Evolutionary conservation across 2,113 vertebrate genomes (phyloP), one percentile per base, ranked within the genome.

Genomic region (Thunnus maccoyii): DNA sequence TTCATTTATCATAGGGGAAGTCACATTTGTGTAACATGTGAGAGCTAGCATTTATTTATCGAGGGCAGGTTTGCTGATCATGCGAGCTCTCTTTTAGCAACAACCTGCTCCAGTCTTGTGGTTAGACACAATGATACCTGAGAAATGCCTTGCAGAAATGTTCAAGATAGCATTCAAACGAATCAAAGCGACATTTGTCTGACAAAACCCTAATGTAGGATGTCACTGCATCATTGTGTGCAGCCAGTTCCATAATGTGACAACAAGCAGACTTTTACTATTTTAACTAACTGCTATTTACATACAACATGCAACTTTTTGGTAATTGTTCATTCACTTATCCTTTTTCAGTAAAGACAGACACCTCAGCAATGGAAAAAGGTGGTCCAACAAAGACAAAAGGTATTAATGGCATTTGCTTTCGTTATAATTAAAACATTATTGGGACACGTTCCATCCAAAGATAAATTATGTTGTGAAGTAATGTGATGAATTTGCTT

Each of bases 311-410:
- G n/a, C 20, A 65, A 15, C n/a, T 44, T 20, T 71, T 41, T 64
- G 5, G 14, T 55, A 67, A 60, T 16, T 1, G 47, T 47, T 60
- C 9, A 32, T 27, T 66, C 4, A 12, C 5, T 48, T 1, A 52
- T 48, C 2, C 48, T 65, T 41, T 86, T 90, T 46, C 73, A 92
- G 92, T 32, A 3, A 91, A 90, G 50, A 71, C 75, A 55, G 90
- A 92, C 27, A 47, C 50, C 47, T 72, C 93, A 62, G 72, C 57
- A 13, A 95, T 95, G 95, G 95, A 95, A n/a, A 95, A 80, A 89
- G 74, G n/a, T 14, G 72, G 32, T 48, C 69, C 85, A 63, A 73
- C 68, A 36, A 94, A 94, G 78, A 62, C 63, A 25, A 95, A 94
- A 91, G 92, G 94, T 95, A 91, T 27, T 63, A 61, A 64, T 25